phyloP scores from a whole-genome alignment of 2,888 invertebrate genomes.

The Antheraea assamensis region DNA sequence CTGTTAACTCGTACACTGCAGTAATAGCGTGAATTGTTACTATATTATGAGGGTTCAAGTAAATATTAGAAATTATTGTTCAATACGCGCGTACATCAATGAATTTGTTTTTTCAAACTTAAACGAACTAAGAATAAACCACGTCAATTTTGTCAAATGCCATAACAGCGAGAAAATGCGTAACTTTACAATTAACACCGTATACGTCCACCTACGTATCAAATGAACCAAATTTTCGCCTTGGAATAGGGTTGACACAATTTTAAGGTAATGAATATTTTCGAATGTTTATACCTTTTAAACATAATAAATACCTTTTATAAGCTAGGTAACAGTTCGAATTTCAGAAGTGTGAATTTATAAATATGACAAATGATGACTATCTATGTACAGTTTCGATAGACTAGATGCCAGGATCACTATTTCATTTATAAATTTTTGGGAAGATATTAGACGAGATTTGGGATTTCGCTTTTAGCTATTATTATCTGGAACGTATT shows the following conservation, averaged over 20 bases:
- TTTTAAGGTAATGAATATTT: neutral
- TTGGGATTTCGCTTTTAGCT: neutral
- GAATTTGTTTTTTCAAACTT: neutral
- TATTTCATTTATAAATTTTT: neutral
- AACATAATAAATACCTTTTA: neutral
- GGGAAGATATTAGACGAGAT: neutral
- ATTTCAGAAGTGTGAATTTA: neutral
- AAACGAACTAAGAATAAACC: neutral
- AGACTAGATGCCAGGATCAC: neutral
- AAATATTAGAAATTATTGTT: neutral
- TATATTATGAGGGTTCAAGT: neutral
- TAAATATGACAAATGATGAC: neutral
- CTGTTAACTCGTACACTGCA: too few species aligned
- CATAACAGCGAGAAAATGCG: slow-evolving; percentile 6
- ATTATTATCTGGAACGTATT: neutral
- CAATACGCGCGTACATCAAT: neutral
- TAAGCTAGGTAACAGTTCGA: neutral
- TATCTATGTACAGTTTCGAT: neutral
- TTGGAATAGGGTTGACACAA: slow-evolving; percentile 6
- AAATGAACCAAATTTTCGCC: neutral
- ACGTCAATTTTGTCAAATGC: slow-evolving; percentile 12
- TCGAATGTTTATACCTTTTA: neutral
- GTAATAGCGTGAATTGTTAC: neutral
- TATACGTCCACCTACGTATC: slow-evolving; percentile 20
- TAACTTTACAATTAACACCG: slow-evolving; percentile 20